Percentiles rank a stretch among this genome's conserved stretches.
These are phyloP conservation scores for Lordiphosa clarofinis DNA, from an alignment of 1,140 invertebrate genomes.

Conservation along the genomic window DNA sequence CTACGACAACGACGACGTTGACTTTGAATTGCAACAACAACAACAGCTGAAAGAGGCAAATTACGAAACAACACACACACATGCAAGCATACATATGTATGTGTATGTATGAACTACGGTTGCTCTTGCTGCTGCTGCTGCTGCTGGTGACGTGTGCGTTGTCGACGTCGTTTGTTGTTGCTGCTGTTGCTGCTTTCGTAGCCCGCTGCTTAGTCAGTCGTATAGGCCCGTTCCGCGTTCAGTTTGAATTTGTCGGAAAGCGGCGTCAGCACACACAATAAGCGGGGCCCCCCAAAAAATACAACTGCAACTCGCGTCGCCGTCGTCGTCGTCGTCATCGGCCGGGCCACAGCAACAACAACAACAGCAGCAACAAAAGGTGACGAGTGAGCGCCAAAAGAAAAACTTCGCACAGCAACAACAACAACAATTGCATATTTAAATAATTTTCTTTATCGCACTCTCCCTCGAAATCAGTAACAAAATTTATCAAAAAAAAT, in stretches of 20 bases:
- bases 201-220: conserved; percentile 57
- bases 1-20: conserved; percentile 22
- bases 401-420: conserved; percentile 20
- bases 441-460: conserved; percentile 11
- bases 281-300: conserved; percentile 43
- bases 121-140: conserved; percentile 8
- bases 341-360: too few species aligned
- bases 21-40: conserved; percentile 52
- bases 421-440: conserved; percentile 28
- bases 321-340: conserved; percentile 3
- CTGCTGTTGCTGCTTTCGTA: conserved; percentile 18
- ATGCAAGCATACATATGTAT: conserved; percentile 1
- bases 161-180: conserved; percentile 17
- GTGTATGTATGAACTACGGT: conserved; percentile 3
- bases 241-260: conserved; percentile 57
- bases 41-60: conserved; percentile 32
- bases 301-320: neutral
- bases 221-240: conserved; percentile 50
- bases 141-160: conserved; percentile 53
- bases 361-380: conserved; percentile 33
- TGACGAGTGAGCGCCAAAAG: conserved; percentile 39
- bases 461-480: conserved; percentile 42
- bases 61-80: conserved; percentile 49
- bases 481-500: too few species aligned
- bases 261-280: conserved; percentile 42